phyloP scores from a whole-genome alignment of 1,140 invertebrate species.

The Mamestra configurata region DNA sequence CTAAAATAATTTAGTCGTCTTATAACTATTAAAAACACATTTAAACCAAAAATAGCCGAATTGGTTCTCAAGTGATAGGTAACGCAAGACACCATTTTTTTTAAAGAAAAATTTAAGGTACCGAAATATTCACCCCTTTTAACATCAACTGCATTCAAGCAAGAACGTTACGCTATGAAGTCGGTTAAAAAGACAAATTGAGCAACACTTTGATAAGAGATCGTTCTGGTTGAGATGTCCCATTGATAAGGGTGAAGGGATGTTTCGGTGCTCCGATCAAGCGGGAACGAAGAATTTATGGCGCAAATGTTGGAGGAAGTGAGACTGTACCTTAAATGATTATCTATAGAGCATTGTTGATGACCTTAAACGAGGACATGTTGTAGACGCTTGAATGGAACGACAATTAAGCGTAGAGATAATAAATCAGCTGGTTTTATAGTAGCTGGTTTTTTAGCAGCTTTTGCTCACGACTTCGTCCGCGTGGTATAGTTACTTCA shows the following conservation, averaged over 20 bases:
- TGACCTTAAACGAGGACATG: background rate
- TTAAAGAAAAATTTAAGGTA: no score
- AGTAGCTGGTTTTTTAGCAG: no score
- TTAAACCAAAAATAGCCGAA: no score
- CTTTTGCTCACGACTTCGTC: no score
- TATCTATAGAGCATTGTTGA: background rate
- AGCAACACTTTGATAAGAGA: background rate
- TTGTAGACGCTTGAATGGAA: background rate
- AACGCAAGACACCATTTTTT: no score
- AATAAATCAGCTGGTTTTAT: background rate
- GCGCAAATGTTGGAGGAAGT: background rate
- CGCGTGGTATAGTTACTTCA: no score
- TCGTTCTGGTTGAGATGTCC: background rate
- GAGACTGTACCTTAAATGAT: background rate
- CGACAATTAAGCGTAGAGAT: background rate
- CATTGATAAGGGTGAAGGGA: background rate
- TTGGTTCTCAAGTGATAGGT: no score
- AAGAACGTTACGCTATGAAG: background rate
- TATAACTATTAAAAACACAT: no score
- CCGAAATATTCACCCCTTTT: no score
- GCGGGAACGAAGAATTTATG: background rate
- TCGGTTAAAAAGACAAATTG: background rate
- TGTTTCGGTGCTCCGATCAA: background rate
- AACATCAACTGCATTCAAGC: background rate
- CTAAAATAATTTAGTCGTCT: no score